phyloP scores from a whole-genome alignment of 2,113 vertebrate genomes.

The Chionis minor region DNA sequence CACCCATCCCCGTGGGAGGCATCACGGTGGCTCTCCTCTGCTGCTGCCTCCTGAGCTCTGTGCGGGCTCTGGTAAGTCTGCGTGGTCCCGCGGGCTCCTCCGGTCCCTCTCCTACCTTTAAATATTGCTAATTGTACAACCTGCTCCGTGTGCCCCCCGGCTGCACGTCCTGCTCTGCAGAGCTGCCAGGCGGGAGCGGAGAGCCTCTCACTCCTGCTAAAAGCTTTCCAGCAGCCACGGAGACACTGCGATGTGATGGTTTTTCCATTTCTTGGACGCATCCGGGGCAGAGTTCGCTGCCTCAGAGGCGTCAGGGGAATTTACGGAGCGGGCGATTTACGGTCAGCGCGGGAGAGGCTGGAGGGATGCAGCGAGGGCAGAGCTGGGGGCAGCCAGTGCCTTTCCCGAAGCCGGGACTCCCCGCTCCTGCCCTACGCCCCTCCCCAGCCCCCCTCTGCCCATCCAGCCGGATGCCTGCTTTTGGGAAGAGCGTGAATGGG shows the following conservation, averaged over 20 bases:
- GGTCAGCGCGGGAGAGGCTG: background rate
- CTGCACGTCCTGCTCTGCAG: fast-evolving
- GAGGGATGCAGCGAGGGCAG: fast-evolving
- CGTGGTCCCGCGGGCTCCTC: background rate
- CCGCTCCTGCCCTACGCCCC: background rate
- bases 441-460: background rate
- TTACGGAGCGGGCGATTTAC: fast-evolving
- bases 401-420: background rate
- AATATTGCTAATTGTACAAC: background rate
- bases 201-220: background rate
- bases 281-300: background rate
- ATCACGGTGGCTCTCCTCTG: background rate
- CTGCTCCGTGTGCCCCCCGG: fast-evolving
- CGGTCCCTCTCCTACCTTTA: background rate
- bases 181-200: background rate
- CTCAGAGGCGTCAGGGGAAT: fast-evolving
- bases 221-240: background rate
- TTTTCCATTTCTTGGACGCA: background rate
- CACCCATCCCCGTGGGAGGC: background rate
- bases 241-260: fast-evolving
- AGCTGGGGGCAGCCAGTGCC: background rate
- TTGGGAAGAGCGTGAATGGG: fast-evolving
- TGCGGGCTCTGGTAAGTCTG: conserved; percentile 51
- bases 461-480: background rate
- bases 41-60: conserved; percentile 33